Evolutionary conservation across 1,140 invertebrate species (phyloP).

Genomic region (Micrasema minimum): DNA sequence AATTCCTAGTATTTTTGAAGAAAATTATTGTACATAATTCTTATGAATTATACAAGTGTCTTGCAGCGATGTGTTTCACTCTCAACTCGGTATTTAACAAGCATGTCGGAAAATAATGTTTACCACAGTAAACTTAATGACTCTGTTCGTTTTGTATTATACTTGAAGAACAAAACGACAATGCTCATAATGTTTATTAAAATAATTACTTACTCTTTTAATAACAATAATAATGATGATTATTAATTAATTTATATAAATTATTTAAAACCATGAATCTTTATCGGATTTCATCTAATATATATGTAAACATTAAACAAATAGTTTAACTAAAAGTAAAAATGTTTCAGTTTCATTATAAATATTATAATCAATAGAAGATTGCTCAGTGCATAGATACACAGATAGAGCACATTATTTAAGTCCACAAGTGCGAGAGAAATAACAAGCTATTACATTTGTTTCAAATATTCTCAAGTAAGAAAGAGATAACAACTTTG

Average conservation of each 20-base stretch:
- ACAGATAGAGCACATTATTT: too few relatives aligned
- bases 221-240: neutral
- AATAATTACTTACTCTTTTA: neutral
- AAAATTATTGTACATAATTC: neutral
- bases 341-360: too few relatives aligned
- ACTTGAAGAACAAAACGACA: neutral
- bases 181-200: neutral
- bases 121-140: slow-evolving; percentile 13
- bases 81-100: slow-evolving; percentile 22
- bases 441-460: too few relatives aligned
- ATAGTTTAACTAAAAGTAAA: too few relatives aligned
- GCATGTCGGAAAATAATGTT: slow-evolving; percentile 22
- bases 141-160: neutral
- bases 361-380: too few relatives aligned
- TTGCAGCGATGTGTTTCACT: neutral
- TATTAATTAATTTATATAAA: neutral
- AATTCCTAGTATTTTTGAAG: neutral
- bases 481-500: too few relatives aligned
- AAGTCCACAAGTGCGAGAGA: too few relatives aligned
- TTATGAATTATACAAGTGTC: neutral
- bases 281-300: neutral
- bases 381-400: too few relatives aligned
- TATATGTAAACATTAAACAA: too few relatives aligned
- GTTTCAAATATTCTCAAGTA: too few relatives aligned
- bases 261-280: neutral